Evolutionary conservation across 2,113 vertebrate genomes (phyloP).

Genomic region (Leucosticte australis): DNA sequence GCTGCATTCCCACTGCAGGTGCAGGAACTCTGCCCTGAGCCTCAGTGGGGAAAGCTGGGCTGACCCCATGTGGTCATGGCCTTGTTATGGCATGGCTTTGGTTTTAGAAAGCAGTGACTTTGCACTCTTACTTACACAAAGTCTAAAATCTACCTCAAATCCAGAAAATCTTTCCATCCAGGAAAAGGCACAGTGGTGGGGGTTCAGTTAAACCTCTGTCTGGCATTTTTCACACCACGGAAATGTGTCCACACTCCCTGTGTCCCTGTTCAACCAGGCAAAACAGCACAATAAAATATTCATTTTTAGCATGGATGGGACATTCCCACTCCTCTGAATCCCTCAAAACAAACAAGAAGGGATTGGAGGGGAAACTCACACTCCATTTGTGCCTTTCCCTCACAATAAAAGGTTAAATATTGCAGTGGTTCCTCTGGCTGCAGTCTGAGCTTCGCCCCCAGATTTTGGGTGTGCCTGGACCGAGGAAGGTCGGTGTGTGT

Average conservation of each 20-base stretch:
- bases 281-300: accelerated
- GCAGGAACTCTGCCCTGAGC: background rate
- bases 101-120: background rate
- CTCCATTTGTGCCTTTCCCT: background rate
- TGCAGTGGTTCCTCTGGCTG: background rate
- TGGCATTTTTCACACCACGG: accelerated
- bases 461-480: slow-evolving; percentile 19
- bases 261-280: background rate
- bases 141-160: background rate
- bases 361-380: background rate
- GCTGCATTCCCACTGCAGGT: accelerated
- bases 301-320: background rate
- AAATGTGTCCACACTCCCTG: accelerated
- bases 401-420: background rate
- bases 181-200: accelerated
- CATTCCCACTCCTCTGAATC: background rate
- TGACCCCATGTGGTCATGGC: background rate
- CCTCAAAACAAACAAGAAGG: background rate
- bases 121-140: background rate
- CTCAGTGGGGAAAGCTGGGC: background rate
- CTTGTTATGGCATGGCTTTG: accelerated
- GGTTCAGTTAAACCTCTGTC: background rate
- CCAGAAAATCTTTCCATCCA: accelerated
- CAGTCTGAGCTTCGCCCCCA: background rate
- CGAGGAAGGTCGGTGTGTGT: background rate